Conservation (phyloP, 2,113 vertebrate genomes). For the Saccopteryx bilineata region DNA sequence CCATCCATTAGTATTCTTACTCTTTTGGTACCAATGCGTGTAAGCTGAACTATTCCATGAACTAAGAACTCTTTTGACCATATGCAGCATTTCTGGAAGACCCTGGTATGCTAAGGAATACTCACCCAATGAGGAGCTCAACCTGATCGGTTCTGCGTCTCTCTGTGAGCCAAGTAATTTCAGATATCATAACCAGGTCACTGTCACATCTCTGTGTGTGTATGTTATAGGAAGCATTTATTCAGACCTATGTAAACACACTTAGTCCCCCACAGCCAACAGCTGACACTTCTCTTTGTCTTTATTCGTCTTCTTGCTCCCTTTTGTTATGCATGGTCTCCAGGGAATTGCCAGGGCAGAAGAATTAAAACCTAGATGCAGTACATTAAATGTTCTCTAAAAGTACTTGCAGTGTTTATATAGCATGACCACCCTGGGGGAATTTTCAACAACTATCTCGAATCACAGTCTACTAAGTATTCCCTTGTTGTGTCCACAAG, state of each 20-base stretch:
- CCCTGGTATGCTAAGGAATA: not conserved
- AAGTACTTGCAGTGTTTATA: constrained; percentile 61
- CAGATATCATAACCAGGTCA: not conserved
- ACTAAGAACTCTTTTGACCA: constrained; percentile 6
- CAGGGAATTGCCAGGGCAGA: constrained; percentile 39
- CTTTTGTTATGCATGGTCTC: constrained; percentile 23
- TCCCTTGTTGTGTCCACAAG: constrained; percentile 64
- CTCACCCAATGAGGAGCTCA: not conserved
- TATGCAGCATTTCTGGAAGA: not conserved
- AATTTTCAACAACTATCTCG: constrained; percentile 70
- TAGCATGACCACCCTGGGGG: constrained; percentile 62
- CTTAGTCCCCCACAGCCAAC: not conserved
- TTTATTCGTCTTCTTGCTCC: constrained; percentile 36
- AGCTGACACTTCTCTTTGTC: constrained; percentile 43
- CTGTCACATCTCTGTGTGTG: not conserved
- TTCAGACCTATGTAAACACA: not conserved
- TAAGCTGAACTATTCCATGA: not conserved
- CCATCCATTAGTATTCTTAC: not conserved
- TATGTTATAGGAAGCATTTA: not conserved
- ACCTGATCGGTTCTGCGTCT: not conserved
- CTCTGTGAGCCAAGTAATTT: not conserved
- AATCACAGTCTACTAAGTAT: constrained; percentile 64
- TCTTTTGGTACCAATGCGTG: not conserved
- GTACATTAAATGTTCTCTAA: constrained; percentile 74
- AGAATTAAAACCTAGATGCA: constrained; percentile 75